phyloP scores from a whole-genome alignment of 1,140 invertebrate genomes.

The Camponotus floridanus region DNA sequence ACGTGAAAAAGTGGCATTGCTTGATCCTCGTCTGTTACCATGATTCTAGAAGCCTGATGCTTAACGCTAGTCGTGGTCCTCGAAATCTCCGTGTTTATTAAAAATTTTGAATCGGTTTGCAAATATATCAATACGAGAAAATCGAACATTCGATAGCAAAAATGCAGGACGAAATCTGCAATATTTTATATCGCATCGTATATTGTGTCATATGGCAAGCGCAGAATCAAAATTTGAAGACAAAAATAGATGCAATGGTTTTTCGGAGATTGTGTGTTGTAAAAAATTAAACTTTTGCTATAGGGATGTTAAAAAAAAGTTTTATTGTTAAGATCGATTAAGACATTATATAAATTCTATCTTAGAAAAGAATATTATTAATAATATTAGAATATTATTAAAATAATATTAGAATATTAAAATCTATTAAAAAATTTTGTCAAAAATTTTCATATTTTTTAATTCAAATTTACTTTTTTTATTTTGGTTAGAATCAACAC shows the following conservation, averaged over 20 bases:
- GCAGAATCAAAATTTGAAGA: background rate
- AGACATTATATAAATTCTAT: too few species aligned
- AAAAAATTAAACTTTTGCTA: background rate
- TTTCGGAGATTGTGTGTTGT: background rate
- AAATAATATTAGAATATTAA: too few species aligned
- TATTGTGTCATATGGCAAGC: slow-evolving; percentile 37
- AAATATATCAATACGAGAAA: background rate
- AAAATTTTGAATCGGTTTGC: background rate
- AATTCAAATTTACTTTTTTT: too few species aligned
- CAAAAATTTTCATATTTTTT: too few species aligned
- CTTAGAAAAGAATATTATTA: too few species aligned
- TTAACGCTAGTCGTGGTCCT: background rate
- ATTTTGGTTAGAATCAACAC: too few species aligned
- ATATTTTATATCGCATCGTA: slow-evolving; percentile 26
- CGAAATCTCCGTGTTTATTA: background rate
- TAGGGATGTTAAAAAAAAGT: background rate
- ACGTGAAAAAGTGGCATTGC: background rate
- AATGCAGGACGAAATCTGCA: slow-evolving; percentile 15
- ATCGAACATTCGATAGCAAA: background rate
- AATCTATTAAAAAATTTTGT: too few species aligned
- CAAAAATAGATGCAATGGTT: background rate
- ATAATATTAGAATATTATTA: too few species aligned
- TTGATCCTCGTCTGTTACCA: slow-evolving; percentile 7
- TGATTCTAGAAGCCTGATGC: background rate
- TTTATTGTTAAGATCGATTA: background rate